phyloP scores from a whole-genome alignment of 2,113 vertebrate genomes.

The Tringa solitaria region DNA sequence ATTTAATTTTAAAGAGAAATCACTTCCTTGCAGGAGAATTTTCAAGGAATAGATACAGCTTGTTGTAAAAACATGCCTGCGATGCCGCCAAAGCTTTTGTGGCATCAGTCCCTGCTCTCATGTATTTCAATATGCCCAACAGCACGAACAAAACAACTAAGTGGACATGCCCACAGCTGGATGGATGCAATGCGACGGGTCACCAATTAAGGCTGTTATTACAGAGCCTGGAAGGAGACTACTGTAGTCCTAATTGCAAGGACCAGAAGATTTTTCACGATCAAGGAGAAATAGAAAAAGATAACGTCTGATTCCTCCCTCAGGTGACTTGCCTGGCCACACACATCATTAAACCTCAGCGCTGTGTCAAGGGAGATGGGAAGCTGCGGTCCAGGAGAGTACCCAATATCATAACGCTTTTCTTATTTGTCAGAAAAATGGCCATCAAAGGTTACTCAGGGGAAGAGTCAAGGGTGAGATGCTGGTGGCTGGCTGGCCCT shows the following conservation, averaged over 20 bases:
- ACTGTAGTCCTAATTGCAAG: not conserved
- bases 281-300: not conserved
- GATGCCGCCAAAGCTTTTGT: not conserved
- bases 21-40: constrained; percentile 4
- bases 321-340: not conserved
- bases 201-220: not conserved
- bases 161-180: not conserved
- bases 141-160: not conserved
- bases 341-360: not conserved
- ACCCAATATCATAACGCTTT: not conserved
- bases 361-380: not conserved
- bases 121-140: not conserved
- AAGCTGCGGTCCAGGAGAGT: not conserved
- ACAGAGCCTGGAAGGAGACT: not conserved
- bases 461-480: not conserved
- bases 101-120: not conserved
- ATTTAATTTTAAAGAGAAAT: constrained; percentile 52
- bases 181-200: not conserved
- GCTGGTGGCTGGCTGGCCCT: not conserved
- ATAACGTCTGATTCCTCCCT: not conserved
- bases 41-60: constrained; percentile 8
- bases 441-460: not conserved
- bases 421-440: not conserved
- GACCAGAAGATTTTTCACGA: not conserved
- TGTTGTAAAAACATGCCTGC: not conserved